phyloP scores from a whole-genome alignment of 2,113 vertebrate species.

The Dipodomys merriami region DNA sequence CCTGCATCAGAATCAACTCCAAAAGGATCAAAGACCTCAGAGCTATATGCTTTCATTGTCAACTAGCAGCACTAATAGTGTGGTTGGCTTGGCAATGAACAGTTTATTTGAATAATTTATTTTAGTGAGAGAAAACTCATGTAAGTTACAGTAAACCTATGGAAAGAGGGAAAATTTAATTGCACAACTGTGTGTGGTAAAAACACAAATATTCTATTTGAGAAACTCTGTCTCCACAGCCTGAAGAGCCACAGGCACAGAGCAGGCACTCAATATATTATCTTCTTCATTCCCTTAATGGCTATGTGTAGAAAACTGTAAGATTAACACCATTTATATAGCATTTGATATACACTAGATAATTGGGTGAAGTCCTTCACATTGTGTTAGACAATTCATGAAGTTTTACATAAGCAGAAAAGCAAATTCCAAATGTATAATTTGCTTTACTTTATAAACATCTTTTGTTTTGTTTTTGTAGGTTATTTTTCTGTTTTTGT shows the following conservation, averaged over 20 bases:
- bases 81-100: background rate
- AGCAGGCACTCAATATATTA: conserved; percentile 18
- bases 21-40: no score
- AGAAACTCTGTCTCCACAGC: background rate
- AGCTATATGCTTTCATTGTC: background rate
- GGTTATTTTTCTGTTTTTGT: no score
- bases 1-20: no score
- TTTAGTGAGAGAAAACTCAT: conserved; percentile 7
- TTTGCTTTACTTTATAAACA: background rate
- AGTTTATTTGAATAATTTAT: conserved; percentile 36
- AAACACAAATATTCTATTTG: background rate
- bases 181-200: no score
- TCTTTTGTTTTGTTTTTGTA: no score
- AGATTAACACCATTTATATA: conserved; percentile 18
- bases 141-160: background rate
- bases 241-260: background rate
- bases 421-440: background rate
- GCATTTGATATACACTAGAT: background rate
- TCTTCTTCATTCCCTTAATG: background rate
- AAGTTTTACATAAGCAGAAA: background rate
- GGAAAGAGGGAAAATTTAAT: background rate
- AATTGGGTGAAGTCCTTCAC: background rate
- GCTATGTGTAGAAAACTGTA: conserved; percentile 32
- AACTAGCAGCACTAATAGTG: background rate
- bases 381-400: background rate